Percentiles rank a stretch among this genome's conserved stretches.
Evolutionary conservation across 2,113 vertebrate species (phyloP).

Genomic region (Sinocyclocheilus anophthalmus): DNA sequence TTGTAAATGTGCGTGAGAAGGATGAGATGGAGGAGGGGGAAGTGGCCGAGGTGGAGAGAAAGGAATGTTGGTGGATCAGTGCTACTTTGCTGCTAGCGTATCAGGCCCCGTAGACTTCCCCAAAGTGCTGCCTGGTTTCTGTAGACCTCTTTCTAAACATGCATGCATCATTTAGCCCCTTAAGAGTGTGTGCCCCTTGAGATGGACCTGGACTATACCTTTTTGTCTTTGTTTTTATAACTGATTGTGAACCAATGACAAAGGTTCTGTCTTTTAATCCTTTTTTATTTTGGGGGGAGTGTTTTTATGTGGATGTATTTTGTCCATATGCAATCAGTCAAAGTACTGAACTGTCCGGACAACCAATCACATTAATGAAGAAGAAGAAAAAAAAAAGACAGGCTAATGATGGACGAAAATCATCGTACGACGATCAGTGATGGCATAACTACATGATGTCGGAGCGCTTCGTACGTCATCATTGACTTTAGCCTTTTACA

Average conservation of each 20-base stretch:
- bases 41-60: constrained; percentile 70
- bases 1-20: constrained; percentile 33
- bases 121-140: constrained; percentile 84
- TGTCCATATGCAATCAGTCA: constrained; percentile 60
- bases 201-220: constrained; percentile 36
- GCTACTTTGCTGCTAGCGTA: constrained; percentile 81
- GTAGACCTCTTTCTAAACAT: constrained; percentile 88
- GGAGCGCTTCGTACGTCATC: constrained; percentile 6
- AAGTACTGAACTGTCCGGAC: constrained; percentile 43
- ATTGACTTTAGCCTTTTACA: constrained; percentile 40
- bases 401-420: constrained; percentile 24
- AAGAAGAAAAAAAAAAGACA: constrained; percentile 18
- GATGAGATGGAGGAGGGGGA: constrained; percentile 46
- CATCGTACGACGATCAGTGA: constrained; percentile 20
- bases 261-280: constrained; percentile 49
- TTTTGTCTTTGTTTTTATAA: constrained; percentile 60
- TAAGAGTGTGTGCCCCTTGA: constrained; percentile 30
- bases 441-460: constrained; percentile 8
- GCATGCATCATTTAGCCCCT: constrained; percentile 83
- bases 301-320: constrained; percentile 26
- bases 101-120: constrained; percentile 79
- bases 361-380: constrained; percentile 31
- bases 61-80: constrained; percentile 85
- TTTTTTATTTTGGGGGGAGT: constrained; percentile 36
- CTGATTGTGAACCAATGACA: constrained; percentile 31